phyloP scores from a whole-genome alignment of 2,113 vertebrate genomes.

The Tympanuchus pallidicinctus region DNA sequence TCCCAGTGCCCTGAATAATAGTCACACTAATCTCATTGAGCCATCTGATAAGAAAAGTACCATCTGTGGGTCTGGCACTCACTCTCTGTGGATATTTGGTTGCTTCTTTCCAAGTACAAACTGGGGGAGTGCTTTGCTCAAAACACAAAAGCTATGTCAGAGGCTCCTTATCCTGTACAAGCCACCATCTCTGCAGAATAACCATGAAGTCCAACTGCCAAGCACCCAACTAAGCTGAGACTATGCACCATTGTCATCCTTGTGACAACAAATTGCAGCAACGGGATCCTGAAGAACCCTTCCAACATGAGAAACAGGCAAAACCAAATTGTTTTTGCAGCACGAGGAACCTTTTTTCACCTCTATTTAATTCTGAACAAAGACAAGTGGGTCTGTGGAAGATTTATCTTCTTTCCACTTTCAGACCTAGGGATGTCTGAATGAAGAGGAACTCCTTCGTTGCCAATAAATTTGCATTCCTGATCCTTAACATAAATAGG shows the following conservation, averaged over 20 bases:
- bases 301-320: background rate
- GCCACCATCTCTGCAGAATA: background rate
- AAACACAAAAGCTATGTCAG: background rate
- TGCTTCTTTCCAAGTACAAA: background rate
- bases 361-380: background rate
- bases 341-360: background rate
- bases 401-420: background rate
- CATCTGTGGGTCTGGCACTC: background rate
- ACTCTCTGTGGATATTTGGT: background rate
- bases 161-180: background rate
- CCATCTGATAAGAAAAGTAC: background rate
- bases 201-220: background rate
- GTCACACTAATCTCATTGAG: background rate
- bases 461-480: background rate
- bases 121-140: background rate
- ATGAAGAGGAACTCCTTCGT: background rate
- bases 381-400: background rate
- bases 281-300: background rate
- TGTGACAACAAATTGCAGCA: background rate
- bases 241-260: fast-evolving
- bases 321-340: background rate
- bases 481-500: background rate
- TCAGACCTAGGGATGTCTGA: background rate
- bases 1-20: background rate
- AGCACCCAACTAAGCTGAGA: background rate